Base-by-base conservation (phyloP, 2,797 vertebrate genomes). In the Leptodactylus fallax region DNA sequence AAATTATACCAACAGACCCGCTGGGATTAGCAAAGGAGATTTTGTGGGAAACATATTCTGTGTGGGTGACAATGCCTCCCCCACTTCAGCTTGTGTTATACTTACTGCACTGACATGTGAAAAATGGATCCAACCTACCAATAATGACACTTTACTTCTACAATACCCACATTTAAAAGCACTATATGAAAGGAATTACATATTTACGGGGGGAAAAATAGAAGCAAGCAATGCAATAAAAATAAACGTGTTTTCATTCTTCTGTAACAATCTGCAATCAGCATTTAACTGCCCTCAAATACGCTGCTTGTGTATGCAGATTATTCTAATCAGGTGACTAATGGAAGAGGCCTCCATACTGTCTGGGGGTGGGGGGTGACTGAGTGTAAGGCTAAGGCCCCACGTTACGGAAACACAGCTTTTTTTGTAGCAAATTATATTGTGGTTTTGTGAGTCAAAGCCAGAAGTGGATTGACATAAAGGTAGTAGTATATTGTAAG, bases 31-130 rank as follows among this genome's bases (percentile, higher is more conserved):
- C 79, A 88, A 81, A 56, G 49, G 83, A 77, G 69, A 81, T 79
- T 88, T 87, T 84, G 27, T 58, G 74, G 83, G 83, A 88, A 88
- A 82, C 71, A 87, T 79, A 61, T 69, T 79, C 45, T 85, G 83
- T 76, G 83, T 88, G 87, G 83, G 87, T 74, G 69, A 81, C 21
- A 47, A 55, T 85, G 23, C 87, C 83, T 65, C 87, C 87, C 72
- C 87, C 83, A 85, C 83, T 81, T 67, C 83, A 85, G 67, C 87
- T 58, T 81, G 78, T 76, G 83, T 77, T 88, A 81, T 14, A 85
- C 78, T 81, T 14, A 69, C 67, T 79, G 17, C 45, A 69, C 65
- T 80, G 77, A 80, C 82, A 80, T 81, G 76, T 88, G 77, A 85
- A 81, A 85, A 88, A 85, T 81, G 83, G 63, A 65, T 65, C 77